A percentile compares a stretch with the other conserved stretches of the same genome.
Conservation (phyloP, 1,140 invertebrate genomes). For the Lordiphosa clarofinis region DNA sequence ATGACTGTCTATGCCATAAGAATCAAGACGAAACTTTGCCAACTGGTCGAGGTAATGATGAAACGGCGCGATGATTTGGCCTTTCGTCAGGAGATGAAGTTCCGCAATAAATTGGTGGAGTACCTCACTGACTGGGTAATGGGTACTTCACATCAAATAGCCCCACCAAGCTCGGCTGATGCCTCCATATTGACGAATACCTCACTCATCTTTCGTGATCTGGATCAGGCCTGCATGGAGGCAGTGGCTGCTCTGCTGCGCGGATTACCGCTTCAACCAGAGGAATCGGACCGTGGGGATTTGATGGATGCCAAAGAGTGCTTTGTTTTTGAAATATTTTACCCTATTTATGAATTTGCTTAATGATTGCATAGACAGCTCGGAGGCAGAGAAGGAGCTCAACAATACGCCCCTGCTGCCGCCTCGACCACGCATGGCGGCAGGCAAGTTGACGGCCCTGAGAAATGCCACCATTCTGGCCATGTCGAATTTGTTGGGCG, state of each 20-base stretch:
- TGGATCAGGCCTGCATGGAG: constrained; percentile 99
- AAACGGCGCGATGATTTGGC: constrained; percentile 95
- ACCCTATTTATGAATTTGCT: constrained; percentile 98
- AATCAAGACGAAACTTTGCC: constrained; percentile 98
- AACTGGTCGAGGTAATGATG: constrained; percentile 99
- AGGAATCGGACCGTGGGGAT: constrained; percentile 97
- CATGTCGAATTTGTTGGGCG: constrained; percentile 98
- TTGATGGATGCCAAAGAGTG: constrained; percentile 98
- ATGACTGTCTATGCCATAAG: constrained; percentile 95
- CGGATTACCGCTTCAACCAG: constrained; percentile 96
- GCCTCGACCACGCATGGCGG: constrained; percentile 83
- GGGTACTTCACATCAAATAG: constrained; percentile 94
- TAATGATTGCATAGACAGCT: constrained; percentile 93
- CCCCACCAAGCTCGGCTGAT: constrained; percentile 88
- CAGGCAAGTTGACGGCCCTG: constrained; percentile 88
- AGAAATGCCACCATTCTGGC: constrained; percentile 95
- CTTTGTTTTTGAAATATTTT: constrained; percentile 97
- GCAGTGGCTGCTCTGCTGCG: constrained; percentile 95
- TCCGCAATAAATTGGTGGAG: constrained; percentile 96
- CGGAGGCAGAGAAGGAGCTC: constrained; percentile 87
- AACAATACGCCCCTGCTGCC: constrained; percentile 81
- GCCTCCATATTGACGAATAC: constrained; percentile 86
- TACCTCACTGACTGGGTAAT: constrained; percentile 99
- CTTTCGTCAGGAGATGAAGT: constrained; percentile 99
- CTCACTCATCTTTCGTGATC: constrained; percentile 83